Base-by-base conservation (phyloP, 2,113 vertebrate genomes). In the Neolamprologus toae region DNA sequence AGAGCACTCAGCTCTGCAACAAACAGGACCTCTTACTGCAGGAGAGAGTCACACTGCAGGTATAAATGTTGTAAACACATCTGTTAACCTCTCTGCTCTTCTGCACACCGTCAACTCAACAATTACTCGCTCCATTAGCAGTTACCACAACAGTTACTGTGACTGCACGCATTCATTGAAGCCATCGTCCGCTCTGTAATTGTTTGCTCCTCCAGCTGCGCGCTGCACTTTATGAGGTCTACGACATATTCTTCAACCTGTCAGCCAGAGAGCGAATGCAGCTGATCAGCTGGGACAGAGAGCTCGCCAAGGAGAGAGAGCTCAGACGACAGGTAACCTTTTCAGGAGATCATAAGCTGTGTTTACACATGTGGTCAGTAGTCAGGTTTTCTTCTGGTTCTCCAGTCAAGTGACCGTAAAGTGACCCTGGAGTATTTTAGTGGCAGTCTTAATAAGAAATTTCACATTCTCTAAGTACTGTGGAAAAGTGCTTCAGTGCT, bases 31-130 rank as follows among this genome's bases (percentile, higher is more conserved):
- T 83, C 33, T 51, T 95, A 59, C 82, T 97, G 79, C 92, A 93
- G 89, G 92, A 96, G 88, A 92, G 95, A 83, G 96, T 96, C 82
- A 12, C 88, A 45, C 91, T 95, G 86, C 96, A 97, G 95, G 97
- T 96, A 89, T 84, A 35, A 79, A 83, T 61, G 84, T 82, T 40
- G 40, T 83, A 66, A 90, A 84, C 61, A 73, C 79, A 78, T 82
- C 83, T 90, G 89, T 68, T 86, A 51, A 85, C 81, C 42, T 89
- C 71, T 63, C 21, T 86, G 23, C 16, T 45, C 33, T 76, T 26
- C 33, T 26, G 55, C 37, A 33, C 19, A 4, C 55, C 19, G 49
- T 37, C 78, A 83, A 31, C 47, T 57, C 53, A 85, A 81, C 86
- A 86, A 61, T 90, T 80, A 81, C 23, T 33, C 28, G 80, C 66